phyloP scores from a whole-genome alignment of 2,113 vertebrate genomes.

The Pungitius pungitius region DNA sequence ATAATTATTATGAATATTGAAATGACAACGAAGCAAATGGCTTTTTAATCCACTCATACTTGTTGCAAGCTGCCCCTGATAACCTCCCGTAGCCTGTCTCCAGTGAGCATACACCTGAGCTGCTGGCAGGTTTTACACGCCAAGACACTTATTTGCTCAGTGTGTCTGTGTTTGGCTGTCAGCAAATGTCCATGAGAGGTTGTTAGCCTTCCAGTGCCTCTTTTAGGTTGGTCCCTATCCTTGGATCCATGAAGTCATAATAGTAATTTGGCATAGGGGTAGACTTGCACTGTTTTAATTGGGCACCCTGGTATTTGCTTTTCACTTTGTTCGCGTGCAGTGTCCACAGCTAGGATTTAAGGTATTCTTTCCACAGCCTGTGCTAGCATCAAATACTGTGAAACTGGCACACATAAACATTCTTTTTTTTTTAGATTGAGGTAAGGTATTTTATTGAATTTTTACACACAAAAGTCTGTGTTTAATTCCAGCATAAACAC shows the following conservation, averaged over 20 bases:
- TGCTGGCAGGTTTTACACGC: not conserved
- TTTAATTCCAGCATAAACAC: constrained; percentile 39
- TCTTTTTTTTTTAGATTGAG: constrained; percentile 38
- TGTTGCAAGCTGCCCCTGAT: not conserved
- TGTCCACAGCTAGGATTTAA: constrained; percentile 19
- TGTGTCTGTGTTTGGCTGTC: not conserved
- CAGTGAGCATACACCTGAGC: not conserved
- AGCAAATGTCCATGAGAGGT: not conserved
- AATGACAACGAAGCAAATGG: not conserved
- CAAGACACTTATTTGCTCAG: not conserved
- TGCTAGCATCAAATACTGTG: constrained; percentile 48
- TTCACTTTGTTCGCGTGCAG: constrained; percentile 34
- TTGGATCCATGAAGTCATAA: constrained; percentile 11
- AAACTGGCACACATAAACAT: constrained; percentile 36
- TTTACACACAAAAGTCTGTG: constrained; percentile 29
- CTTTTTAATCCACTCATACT: not conserved
- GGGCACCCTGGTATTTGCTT: constrained; percentile 54
- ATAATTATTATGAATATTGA: not conserved
- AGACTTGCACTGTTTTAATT: constrained; percentile 43
- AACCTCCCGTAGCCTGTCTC: not conserved
- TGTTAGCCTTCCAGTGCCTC: not conserved
- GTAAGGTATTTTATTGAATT: constrained; percentile 38
- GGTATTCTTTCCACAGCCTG: constrained; percentile 62
- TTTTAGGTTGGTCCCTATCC: constrained; percentile 4
- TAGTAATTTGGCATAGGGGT: constrained; percentile 11